A percentile compares a stretch with the other conserved stretches of the same genome.
Evolutionary conservation across 2,888 invertebrate species (phyloP).

Genomic region (Vandiemenella viatica): DNA sequence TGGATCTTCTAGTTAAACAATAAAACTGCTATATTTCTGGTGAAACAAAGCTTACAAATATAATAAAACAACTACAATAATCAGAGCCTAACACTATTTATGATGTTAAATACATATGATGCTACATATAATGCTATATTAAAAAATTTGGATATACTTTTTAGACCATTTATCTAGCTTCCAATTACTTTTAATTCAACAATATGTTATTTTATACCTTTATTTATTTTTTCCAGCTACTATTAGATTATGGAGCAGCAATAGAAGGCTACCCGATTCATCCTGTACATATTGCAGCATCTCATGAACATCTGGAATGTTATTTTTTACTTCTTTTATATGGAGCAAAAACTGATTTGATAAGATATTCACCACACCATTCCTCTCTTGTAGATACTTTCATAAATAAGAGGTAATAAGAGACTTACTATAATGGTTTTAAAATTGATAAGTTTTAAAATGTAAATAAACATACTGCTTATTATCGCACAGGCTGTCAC

Average conservation of each 20-base stretch:
- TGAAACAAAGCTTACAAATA: too few species aligned
- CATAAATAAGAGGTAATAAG: background rate
- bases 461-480: background rate
- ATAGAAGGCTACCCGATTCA: conserved; percentile 1
- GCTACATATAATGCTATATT: too few species aligned
- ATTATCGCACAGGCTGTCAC: background rate
- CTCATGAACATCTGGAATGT: conserved; percentile 2
- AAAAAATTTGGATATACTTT: too few species aligned
- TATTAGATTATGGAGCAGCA: conserved; percentile 3
- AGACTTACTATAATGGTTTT: background rate
- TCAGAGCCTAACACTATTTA: too few species aligned
- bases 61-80: too few species aligned
- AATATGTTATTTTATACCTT: too few species aligned
- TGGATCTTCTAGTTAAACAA: too few species aligned
- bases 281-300: conserved; percentile 2
- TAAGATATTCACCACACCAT: background rate
- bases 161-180: too few species aligned
- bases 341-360: background rate
- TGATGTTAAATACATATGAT: too few species aligned
- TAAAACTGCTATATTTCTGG: too few species aligned
- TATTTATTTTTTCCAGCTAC: conserved; percentile 1
- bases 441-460: too few species aligned
- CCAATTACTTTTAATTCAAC: too few species aligned
- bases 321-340: conserved; percentile 1
- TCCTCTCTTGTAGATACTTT: background rate